Conservation (phyloP, 2,797 vertebrate species). For the Catostomus latipinnis region DNA sequence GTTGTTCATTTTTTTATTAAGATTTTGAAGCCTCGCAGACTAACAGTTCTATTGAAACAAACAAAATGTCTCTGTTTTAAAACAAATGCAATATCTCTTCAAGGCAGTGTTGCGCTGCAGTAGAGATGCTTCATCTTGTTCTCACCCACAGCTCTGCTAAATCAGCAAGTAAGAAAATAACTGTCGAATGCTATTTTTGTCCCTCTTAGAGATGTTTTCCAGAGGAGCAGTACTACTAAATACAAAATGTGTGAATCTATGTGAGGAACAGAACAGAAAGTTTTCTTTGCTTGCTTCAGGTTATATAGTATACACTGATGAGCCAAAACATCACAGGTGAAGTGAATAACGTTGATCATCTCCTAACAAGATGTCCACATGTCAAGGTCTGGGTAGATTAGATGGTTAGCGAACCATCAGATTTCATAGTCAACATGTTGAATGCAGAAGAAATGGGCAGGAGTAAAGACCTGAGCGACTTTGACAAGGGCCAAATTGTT, state of each 20-base stretch:
- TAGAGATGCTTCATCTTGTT: constrained; percentile 37
- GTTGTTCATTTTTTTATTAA: not conserved
- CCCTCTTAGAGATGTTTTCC: not conserved
- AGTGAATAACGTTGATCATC: too few relatives aligned
- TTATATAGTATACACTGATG: constrained; percentile 1
- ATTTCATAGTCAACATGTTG: too few relatives aligned
- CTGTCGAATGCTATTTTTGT: constrained; percentile 33
- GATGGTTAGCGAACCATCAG: too few relatives aligned
- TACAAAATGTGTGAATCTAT: constrained; percentile 17
- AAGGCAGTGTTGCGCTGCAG: not conserved
- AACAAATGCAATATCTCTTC: not conserved
- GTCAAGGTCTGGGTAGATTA: too few relatives aligned
- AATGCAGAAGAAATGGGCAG: too few relatives aligned
- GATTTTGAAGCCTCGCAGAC: not conserved
- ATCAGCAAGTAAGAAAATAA: constrained; percentile 11
- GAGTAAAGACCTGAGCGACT: too few relatives aligned
- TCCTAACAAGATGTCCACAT: too few relatives aligned
- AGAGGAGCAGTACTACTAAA: not conserved
- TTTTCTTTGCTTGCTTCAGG: not conserved
- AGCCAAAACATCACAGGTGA: not conserved
- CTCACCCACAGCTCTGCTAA: constrained; percentile 25
- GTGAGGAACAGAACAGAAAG: not conserved
- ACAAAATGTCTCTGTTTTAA: not conserved
- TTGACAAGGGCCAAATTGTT: too few relatives aligned
- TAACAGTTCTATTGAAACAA: not conserved